Percentiles rank a stretch among this genome's conserved stretches.
phyloP scores from a whole-genome alignment of 2,797 vertebrate genomes.

The Morus bassanus region DNA sequence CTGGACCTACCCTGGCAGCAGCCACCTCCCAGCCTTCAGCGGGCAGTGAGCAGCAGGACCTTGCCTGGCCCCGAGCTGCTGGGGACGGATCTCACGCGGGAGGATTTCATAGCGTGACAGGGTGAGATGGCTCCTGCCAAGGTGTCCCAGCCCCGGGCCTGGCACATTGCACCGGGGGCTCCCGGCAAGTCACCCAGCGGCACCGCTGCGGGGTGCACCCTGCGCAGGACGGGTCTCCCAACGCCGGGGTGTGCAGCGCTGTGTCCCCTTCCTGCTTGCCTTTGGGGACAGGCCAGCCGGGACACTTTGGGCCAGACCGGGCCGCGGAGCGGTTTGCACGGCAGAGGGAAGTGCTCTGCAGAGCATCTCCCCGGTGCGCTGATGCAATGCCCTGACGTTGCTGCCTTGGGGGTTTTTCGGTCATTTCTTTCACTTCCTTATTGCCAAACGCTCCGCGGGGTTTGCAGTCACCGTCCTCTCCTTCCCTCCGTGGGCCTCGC shows the following conservation, averaged over 20 bases:
- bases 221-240: neutral
- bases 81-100: accelerated
- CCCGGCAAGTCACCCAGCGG: neutral
- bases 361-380: neutral
- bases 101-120: neutral
- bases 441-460: neutral
- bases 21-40: neutral
- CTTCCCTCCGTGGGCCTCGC: neutral
- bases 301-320: neutral
- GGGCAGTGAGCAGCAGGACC: neutral
- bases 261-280: neutral
- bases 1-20: neutral
- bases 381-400: neutral
- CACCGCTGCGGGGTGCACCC: neutral
- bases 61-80: neutral
- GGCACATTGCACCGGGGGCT: accelerated
- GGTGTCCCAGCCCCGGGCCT: neutral
- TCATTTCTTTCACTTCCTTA: constrained; percentile 25
- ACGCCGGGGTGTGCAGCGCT: accelerated
- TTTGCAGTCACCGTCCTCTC: neutral
- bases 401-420: neutral
- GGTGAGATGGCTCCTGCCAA: neutral
- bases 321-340: neutral
- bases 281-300: neutral
- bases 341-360: neutral